Conservation (phyloP, 1,140 invertebrate species). For the Brachystomella parvula region DNA sequence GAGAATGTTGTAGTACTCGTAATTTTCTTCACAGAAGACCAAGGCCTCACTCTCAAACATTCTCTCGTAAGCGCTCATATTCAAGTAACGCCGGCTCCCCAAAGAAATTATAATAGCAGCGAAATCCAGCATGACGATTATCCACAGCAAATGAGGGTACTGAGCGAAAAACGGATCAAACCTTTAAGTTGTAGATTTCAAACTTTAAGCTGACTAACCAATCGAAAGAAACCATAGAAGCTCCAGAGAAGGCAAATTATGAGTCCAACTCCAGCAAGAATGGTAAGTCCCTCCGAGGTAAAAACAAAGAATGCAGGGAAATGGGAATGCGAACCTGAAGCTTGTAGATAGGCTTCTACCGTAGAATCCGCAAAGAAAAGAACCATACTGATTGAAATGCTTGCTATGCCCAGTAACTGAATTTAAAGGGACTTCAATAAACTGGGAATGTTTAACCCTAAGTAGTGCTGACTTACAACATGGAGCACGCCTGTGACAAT, state of each 20-base stretch:
- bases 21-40: not conserved
- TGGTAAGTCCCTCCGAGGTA: not conserved
- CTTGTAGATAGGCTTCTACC: not conserved
- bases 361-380: not conserved
- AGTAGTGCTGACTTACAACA: not conserved
- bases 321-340: not conserved
- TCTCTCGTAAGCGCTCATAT: not conserved
- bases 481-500: not conserved
- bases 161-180: too few relatives aligned
- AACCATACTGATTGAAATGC: not conserved
- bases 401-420: not conserved
- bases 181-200: too few relatives aligned
- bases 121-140: not conserved
- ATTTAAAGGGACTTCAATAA: not conserved
- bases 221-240: not conserved
- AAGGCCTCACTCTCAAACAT: not conserved
- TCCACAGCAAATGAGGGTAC: constrained; percentile 3
- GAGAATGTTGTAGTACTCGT: not conserved
- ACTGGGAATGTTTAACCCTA: not conserved
- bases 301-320: not conserved
- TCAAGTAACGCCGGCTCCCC: not conserved
- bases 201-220: too few relatives aligned
- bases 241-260: not conserved
- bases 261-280: not conserved
- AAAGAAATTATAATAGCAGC: not conserved